Evolutionary conservation across 2,888 invertebrate species (phyloP), one percentile per base, ranked within the genome.

Genomic region (Tetheella fluctuosa): DNA sequence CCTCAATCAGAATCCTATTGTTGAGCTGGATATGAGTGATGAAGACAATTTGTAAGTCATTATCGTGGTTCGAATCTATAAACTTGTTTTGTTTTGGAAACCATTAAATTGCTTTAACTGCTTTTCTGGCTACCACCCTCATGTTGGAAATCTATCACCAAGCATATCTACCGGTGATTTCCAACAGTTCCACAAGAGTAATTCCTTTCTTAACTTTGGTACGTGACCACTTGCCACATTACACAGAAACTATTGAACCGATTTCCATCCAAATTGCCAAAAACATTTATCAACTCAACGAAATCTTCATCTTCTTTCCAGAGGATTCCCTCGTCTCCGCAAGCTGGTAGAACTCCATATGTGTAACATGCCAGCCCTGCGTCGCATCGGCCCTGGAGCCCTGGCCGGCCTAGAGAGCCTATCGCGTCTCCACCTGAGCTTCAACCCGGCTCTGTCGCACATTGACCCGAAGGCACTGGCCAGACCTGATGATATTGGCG

Each of bases 1-100:
- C 59, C 81, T 97, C 23, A 95, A 96, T 74, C 95, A 95, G 65
- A 97, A 97, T 82, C 95, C 95, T 0, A 95, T 97, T 58, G 80
- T 81, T 2, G 86, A 91, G 60, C 73, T 97, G 17, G 94, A 94
- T 7, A 79, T 80, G 58, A 69, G 75, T 0, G 84, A 83, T 3
- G 85, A 88, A 25, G 86, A 89, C 1, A 77, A 83, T 60, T 86
- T 84, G 91, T 92, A 56, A 88, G 91, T 82, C 28, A 20, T 30
- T 54, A 8, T 30, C 2, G 17, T 23, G 39, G 25, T 10, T 6
- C 5, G 15, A 4, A 25, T 25, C 25, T 25, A 25, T 25, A 25
- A 25, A 25, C 25, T 25, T 6, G 25, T 4, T 4, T 25, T 6
- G 2, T 25, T 25, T 25, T 25, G 25, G n/a, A n/a, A n/a, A n/a